Evolutionary conservation across 2,888 invertebrate genomes (phyloP).

Genomic region (Ommatoiulus sabulosus): DNA sequence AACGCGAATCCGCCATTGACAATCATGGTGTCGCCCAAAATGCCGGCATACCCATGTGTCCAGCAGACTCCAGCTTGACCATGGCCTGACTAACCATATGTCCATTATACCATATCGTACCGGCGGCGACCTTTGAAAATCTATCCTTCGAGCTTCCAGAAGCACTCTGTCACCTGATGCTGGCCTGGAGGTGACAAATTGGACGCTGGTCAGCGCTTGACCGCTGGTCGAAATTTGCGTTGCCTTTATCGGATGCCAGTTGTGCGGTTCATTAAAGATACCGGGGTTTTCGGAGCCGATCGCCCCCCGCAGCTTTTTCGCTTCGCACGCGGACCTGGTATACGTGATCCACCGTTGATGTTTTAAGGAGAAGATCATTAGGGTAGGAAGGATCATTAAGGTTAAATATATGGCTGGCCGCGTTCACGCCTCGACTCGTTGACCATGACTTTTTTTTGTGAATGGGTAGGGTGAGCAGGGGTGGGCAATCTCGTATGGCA

Average conservation of each 20-base stretch:
- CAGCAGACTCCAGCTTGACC: no score
- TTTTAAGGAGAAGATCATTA: not conserved
- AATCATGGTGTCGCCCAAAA: no score
- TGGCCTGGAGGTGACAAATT: not conserved
- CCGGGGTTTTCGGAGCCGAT: not conserved
- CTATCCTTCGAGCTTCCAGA: not conserved
- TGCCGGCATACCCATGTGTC: no score
- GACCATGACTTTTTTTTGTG: not conserved
- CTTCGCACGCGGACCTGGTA: not conserved
- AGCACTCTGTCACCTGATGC: not conserved
- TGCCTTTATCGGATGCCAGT: not conserved
- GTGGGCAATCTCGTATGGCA: not conserved
- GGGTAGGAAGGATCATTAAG: not conserved
- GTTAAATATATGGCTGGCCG: conserved; percentile 1
- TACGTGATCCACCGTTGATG: not conserved
- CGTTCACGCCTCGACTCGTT: conserved; percentile 21
- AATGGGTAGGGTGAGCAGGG: not conserved
- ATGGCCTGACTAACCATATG: no score
- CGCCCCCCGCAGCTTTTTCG: not conserved
- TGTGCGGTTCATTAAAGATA: not conserved
- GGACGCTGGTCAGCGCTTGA: not conserved
- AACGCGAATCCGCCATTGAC: no score
- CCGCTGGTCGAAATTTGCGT: not conserved
- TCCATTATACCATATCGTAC: no score
- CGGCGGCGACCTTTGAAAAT: not conserved